These are phyloP conservation scores for Iguana delicatissima DNA, from an alignment of 2,797 vertebrate genomes.

Conservation along the genomic window DNA sequence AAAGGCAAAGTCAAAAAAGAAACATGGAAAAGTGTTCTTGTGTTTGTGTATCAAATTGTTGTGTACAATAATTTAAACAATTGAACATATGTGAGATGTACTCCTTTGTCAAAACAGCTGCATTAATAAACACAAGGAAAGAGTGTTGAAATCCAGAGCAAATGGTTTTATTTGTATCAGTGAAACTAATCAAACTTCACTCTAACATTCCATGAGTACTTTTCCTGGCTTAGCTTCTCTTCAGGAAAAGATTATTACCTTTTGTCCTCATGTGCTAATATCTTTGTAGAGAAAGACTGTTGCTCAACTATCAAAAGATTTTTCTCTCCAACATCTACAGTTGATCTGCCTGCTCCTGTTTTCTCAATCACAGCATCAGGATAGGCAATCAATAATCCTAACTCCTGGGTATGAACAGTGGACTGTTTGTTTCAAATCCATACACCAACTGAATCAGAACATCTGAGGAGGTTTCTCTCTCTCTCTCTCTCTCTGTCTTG, in stretches of 20 bases:
- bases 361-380: conserved; percentile 38
- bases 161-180: neutral
- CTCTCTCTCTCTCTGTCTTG: conserved; percentile 39
- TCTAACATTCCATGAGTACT: conserved; percentile 32
- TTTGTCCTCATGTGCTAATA: neutral
- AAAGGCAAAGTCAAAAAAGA: conserved; percentile 1
- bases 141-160: neutral
- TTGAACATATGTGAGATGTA: neutral
- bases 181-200: neutral
- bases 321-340: neutral
- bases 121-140: neutral
- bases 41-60: neutral
- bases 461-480: conserved; percentile 46
- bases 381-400: conserved; percentile 35
- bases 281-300: neutral
- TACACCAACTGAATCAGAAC: conserved; percentile 54
- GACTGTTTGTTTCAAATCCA: conserved; percentile 47
- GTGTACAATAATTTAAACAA: neutral
- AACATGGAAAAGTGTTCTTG: neutral
- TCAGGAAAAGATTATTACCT: neutral
- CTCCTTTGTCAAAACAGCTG: conserved; percentile 15
- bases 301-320: neutral
- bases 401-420: conserved; percentile 45
- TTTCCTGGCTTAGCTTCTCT: conserved; percentile 30
- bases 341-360: neutral